A percentile compares a stretch with the other conserved stretches of the same genome.
These are phyloP conservation scores for Geopemphigus sp. DNA, from an alignment of 1,140 invertebrate genomes.

Conservation along the genomic window DNA sequence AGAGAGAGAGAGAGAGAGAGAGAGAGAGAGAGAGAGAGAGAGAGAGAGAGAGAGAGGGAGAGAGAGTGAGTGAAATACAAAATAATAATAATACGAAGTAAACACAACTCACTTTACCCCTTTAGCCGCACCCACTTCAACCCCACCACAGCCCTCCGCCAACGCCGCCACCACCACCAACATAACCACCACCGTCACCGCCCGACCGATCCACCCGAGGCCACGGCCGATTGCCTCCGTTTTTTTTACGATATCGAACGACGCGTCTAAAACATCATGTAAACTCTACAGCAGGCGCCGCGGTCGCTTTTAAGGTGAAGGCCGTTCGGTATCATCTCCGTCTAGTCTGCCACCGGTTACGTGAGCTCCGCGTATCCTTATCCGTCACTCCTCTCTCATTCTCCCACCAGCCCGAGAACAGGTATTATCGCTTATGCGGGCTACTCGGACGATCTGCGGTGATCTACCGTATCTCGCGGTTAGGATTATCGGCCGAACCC, in stretches of 20 bases:
- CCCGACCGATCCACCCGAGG: no score
- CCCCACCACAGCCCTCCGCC: no score
- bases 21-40: no score
- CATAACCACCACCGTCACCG: no score
- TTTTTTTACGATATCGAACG: slow-evolving; percentile 19
- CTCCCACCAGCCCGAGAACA: background rate
- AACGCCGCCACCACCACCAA: no score
- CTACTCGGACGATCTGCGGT: background rate
- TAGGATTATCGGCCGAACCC: no score
- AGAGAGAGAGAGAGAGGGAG: no score
- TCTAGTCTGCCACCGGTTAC: slow-evolving; percentile 2
- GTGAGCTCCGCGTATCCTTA: slow-evolving; percentile 30
- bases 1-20: no score
- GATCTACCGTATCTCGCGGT: slow-evolving; percentile 1
- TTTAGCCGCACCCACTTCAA: no score
- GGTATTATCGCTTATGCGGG: background rate
- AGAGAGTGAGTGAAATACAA: no score
- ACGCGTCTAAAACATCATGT: background rate
- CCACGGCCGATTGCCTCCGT: background rate
- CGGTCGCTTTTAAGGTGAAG: slow-evolving; percentile 43
- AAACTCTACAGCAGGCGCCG: background rate
- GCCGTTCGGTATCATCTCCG: slow-evolving; percentile 32
- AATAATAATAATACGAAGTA: no score
- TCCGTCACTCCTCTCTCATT: slow-evolving; percentile 2
- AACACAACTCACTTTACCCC: no score